These are phyloP conservation scores for Hydractinia symbiolongicarpus DNA, from an alignment of 30 jellyfish, hydroid and myxozoan genomes.

Conservation along the genomic window DNA sequence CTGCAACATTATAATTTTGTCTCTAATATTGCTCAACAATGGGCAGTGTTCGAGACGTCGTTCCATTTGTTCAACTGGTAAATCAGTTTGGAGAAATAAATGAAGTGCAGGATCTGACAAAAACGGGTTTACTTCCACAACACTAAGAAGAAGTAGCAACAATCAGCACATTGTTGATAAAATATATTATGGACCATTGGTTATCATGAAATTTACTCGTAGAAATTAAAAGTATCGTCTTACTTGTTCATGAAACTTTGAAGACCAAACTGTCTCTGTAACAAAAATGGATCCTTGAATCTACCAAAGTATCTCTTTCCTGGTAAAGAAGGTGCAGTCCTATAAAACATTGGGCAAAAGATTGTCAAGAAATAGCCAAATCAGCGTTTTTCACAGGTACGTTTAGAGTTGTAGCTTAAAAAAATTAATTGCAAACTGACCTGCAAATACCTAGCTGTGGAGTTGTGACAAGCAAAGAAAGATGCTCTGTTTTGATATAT, in stretches of 20 bases:
- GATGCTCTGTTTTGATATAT: too few species aligned
- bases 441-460: too few species aligned
- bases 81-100: constrained; percentile 79
- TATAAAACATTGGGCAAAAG: background rate
- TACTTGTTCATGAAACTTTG: constrained; percentile 90
- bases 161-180: too few species aligned
- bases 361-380: too few species aligned
- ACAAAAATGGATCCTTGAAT: constrained; percentile 67
- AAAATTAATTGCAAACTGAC: too few species aligned
- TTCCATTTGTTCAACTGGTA: constrained; percentile 79
- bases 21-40: constrained; percentile 76
- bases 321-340: constrained; percentile 98
- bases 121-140: constrained; percentile 84
- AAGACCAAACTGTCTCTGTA: constrained; percentile 75
- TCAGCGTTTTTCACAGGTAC: too few species aligned
- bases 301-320: constrained; percentile 83
- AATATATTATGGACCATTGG: too few species aligned
- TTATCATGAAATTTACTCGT: too few species aligned
- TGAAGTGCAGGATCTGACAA: constrained; percentile 95
- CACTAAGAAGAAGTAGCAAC: constrained; percentile 33
- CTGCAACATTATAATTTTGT: constrained; percentile 41
- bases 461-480: too few species aligned
- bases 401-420: too few species aligned
- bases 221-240: background rate
- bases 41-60: constrained; percentile 59